Evolutionary conservation across 1,140 invertebrate species (phyloP).

Genomic region (Telenomus remus): DNA sequence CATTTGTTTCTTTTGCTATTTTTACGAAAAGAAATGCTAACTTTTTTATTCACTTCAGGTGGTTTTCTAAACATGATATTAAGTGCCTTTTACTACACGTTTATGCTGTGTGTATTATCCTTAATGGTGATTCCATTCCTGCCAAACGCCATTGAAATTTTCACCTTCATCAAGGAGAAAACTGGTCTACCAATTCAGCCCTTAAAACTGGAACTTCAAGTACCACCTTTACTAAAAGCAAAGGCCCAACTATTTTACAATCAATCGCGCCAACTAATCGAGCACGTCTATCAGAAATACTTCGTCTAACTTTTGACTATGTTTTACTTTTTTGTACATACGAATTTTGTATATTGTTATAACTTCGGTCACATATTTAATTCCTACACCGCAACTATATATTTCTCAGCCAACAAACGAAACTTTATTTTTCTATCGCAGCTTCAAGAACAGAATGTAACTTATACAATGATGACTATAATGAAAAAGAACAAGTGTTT

Average conservation of each 20-base stretch:
- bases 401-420: conserved; percentile 3
- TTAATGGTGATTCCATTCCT: conserved; percentile 23
- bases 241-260: conserved; percentile 15
- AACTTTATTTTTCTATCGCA: conserved; percentile 28
- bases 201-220: conserved; percentile 14
- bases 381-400: neutral
- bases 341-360: too few relatives aligned
- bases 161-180: conserved; percentile 8
- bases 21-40: too few relatives aligned
- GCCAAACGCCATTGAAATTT: conserved; percentile 22
- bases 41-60: too few relatives aligned
- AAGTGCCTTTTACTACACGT: conserved; percentile 3
- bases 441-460: too few relatives aligned
- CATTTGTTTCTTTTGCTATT: too few relatives aligned
- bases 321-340: conserved; percentile 16
- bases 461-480: too few relatives aligned
- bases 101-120: conserved; percentile 6
- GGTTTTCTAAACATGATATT: conserved; percentile 10
- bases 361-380: too few relatives aligned
- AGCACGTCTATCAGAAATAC: conserved; percentile 20
- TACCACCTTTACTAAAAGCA: conserved; percentile 13
- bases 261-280: conserved; percentile 5
- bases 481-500: too few relatives aligned
- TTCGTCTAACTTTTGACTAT: conserved; percentile 3
- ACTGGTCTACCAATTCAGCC: conserved; percentile 16